Base-by-base conservation (phyloP, 2,888 invertebrate genomes). In the Pyrochroa serraticornis region DNA sequence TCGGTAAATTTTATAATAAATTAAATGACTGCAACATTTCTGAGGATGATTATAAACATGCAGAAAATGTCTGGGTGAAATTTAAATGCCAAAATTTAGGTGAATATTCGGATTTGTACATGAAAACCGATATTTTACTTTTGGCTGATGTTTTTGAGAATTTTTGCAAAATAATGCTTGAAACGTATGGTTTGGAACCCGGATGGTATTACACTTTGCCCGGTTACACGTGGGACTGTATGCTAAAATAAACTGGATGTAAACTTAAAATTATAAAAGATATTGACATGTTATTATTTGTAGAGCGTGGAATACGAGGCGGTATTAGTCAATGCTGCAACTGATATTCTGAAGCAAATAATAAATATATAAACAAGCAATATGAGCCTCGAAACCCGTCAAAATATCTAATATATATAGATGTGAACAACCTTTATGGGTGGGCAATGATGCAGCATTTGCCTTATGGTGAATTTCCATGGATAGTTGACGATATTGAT, bases 71-170 rank as follows among this genome's bases (percentile, higher is more conserved):
- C 0, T 78, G 77, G 75, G 12, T 61, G 0, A 50, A 35, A 13
- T 77, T 79, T 43, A 38, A 69, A 0, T 67, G 70, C 31, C 47
- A 65, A 34, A 73, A 59, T 22, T 50, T 78, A 10, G 69, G 69
- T 1, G 73, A 76, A 48, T 79, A 78, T 55, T 64, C 67, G 1
- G 71, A 76, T 33, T 10, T 76, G 1, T 77, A 77, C 58, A 38
- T 77, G 14, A 74, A 73, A 63, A 71, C 71, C 0, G 77, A 79
- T 60, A 69, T 78, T 0, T 49, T 76, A n/a, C 54, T 77, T 3
- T 52, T 75, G 31, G 67, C 70, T 2, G 77, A 77, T 46, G 62
- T 77, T 5, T 76, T 77, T 58, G 77, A 78, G 62, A 71, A 76
- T 53, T 78, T 77, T 61, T 39, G 75, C 5, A n/a, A 57, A 3